Base-by-base conservation (phyloP, 2,888 invertebrate species). In the Cheilosia soror region DNA sequence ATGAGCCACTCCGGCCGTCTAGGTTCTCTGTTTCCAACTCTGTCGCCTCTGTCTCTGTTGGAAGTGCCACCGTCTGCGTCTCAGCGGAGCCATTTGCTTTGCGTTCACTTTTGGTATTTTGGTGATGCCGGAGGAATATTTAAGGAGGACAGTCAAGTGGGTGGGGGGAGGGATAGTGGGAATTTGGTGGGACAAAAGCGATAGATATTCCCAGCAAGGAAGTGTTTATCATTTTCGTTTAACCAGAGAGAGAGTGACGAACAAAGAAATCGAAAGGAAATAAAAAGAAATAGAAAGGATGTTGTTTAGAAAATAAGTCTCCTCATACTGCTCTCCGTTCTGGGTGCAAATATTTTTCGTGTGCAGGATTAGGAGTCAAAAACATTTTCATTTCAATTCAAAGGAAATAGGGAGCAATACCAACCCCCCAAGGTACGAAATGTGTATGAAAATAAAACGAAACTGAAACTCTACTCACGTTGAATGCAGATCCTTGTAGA, bases 401-500 rank as follows among this genome's bases (percentile, higher is more conserved):
- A 63, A 33, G 42, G 13, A 66, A 72, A 83, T 76, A 9, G n/a
- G 66, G 47, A 20, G 58, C 57, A 63, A 69, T 63, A 57, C 57
- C 15, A 53, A 68, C 71, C 53, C 71, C 53, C 44, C 55, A 63
- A 44, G 40, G 25, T 51, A 65, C 27, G 40, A 27, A 57, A 25
- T 51, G n/a, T 20, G 33, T 62, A 15, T n/a, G 20, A 53, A 4
- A 42, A 27, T 25, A 49, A 6, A 31, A 49, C 58, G 57, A 57
- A 47, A 25, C 44, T 81, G 88, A 91, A 75, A 51, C 68, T 62
- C 33, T 76, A 95, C 96, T 96, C 94, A 96, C 96, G 95, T 95
- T 88, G 95, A 94, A 92, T 96, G 96, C 88, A 97, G 93, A 91
- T 96, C 96, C 92, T 96, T 96, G 92, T 97, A 97, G 88, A 96